Evolutionary conservation across 2,888 invertebrate genomes (phyloP), one percentile per base, ranked within the genome.

Genomic region (Tetragnatha montana): DNA sequence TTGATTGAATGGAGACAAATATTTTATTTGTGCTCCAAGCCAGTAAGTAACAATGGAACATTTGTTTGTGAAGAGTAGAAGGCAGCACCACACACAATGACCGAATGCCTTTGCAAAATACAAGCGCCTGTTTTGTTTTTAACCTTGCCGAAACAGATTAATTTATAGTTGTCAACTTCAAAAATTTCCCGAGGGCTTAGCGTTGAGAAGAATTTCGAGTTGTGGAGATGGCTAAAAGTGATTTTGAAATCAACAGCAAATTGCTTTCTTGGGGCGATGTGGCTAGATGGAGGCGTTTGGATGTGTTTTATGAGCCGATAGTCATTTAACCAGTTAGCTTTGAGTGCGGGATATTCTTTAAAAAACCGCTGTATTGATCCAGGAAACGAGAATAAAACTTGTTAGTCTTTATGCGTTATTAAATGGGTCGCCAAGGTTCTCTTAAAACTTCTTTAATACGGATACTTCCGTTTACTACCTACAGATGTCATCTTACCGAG

Each of bases 41-140:
- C 35, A 17, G 73, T 35, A 82, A 17, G 73, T 35, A 82, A 82
- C 82, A 82, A 82, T 82, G 73, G 50, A 21, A 49, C 51, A 73
- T 82, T 82, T 82, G 60, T 82, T 82, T 73, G 73, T 82, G 22
- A 14, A 82, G 74, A 82, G 51, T n/a, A n/a, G 49, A 12, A 49
- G 17, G 60, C 12, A 17, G 60, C 12, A 17, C 17, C 60, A 60
- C 35, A 35, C 22, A 78, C 78, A 78, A 60, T 78, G 35, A 51
- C 51, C 14, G 19, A 60, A 22, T n/a, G 17, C 12, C 78, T 78
- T 51, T 60, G 51, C 78, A 51, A 78, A 78, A 50, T 78, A 60
- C 60, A 60, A 68, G 22, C 60, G 78, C 22, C 60, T 75, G 21
- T 60, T 78, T 78, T 60, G 51, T 78, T 78, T 78, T 22, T 19